Base-by-base conservation (phyloP, 2,888 invertebrate genomes). In the Euclidia mi region DNA sequence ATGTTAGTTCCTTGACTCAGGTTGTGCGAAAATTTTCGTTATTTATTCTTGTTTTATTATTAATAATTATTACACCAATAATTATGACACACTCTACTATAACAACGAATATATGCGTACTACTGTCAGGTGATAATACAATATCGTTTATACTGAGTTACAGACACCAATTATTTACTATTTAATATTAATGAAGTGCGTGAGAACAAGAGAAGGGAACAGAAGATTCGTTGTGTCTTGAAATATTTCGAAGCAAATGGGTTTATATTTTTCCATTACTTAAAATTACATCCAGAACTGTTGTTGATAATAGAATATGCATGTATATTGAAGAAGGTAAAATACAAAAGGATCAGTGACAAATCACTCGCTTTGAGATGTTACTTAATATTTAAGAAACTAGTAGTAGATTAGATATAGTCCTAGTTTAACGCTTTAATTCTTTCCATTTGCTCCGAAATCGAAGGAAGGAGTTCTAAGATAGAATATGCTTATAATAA, bases 21-120 rank as follows among this genome's bases (percentile, higher is more conserved):
- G 88, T 94, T 94, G 94, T 94, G 94, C 94, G 94, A 92, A 88
- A 80, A 87, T 90, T 90, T 91, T 87, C 81, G 89, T 90, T 87
- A 80, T 83, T 86, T 76, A 82, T 58, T 72, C 55, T 56, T 62
- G 73, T 77, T 75, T 61, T 79, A 81, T 85, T 85, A 83, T 75
- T 85, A 85, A 76, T 72, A 78, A 84, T 87, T 79, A 76, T 65
- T 77, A 78, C 80, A 78, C 74, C 78, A 82, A 81, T 84, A 82
- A 78, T 80, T 89, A 89, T 87, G 90, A 92, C 87, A 91, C 86
- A 82, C 79, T 64, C 92, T 93, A 93, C 90, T 79, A 84, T 85
- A 89, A 91, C 88, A 89, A 88, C 84, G 71, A 85, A 83, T 84
- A 80, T 80, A 82, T 83, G 82, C 81, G 74, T 79, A 66, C 90